Evolutionary conservation across 2,888 invertebrate genomes (phyloP), one percentile per base, ranked within the genome.

Genomic region (Beris morrisii): DNA sequence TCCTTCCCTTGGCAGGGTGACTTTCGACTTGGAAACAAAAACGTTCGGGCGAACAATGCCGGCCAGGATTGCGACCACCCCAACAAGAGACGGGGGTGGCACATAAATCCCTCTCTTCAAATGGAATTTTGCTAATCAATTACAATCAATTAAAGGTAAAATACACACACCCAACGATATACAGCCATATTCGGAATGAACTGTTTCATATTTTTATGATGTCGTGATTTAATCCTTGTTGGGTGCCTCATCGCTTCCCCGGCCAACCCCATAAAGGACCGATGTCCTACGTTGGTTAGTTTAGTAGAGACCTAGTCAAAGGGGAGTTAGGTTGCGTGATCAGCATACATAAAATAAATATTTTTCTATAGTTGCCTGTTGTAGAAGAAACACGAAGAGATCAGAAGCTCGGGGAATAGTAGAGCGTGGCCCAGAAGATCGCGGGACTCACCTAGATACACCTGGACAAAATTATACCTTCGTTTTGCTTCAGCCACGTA

Each of bases 161-260:
- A 38, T 32, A 50, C 48, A 61, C 38, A n/a, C 61, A 5, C 38
- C 9, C 13, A 48, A 13, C 32, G n/a, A 61, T 5, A 15, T 43
- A 56, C 15, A 38, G n/a, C 28, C 5, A 28, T n/a, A 59, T 30
- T 59, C 58, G 9, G 46, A 54, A 64, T 45, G 38, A 64, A 54
- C 53, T 54, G 38, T 53, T 63, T 64, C 55, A 54, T 64, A 64
- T 64, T 54, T 64, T 64, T 64, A 64, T 54, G 64, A 55, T 64
- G 54, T 64, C 64, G 64, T 64, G 64, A 64, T 64, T 64, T 64
- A 64, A 64, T 64, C n/a, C 45, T 52, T 38, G 44, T 46, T 46
- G 43, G 48, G 15, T 5, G 48, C 46, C 6, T 32, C 15, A 7
- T 57, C 46, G 28, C 28, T 30, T 28, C 44, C 13, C 57, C 46